Evolutionary conservation across 2,888 invertebrate genomes (phyloP).

Genomic region (Dendrolimus houi): DNA sequence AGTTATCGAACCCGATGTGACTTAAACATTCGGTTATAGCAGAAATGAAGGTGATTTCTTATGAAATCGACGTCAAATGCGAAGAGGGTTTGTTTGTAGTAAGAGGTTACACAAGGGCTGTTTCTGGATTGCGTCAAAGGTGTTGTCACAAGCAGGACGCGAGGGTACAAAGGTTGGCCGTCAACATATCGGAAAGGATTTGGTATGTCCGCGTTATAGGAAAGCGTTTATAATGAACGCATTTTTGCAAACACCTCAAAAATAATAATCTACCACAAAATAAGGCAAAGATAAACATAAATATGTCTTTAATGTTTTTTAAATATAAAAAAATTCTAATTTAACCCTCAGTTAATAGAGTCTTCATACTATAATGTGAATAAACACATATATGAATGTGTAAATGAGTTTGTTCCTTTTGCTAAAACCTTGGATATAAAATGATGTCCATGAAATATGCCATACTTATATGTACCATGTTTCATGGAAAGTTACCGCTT

Average conservation of each 20-base stretch:
- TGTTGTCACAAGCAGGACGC: conserved; percentile 60
- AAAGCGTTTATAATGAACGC: conserved; percentile 2
- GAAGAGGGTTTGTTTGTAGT: conserved; percentile 42
- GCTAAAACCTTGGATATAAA: no score
- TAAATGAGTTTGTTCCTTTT: no score
- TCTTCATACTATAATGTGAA: no score
- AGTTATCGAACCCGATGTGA: neutral
- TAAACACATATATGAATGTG: no score
- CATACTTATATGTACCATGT: no score
- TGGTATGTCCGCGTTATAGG: conserved; percentile 31
- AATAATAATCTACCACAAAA: no score
- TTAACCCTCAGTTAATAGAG: no score
- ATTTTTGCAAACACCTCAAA: neutral
- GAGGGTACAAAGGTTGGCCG: conserved; percentile 48
- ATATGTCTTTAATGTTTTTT: no score
- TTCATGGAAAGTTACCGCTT: no score
- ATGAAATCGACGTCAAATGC: conserved; percentile 39
- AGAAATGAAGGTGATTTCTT: conserved; percentile 23
- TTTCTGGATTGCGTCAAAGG: conserved; percentile 48
- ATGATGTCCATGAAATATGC: no score
- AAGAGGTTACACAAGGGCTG: conserved; percentile 55
- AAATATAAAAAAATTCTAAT: no score
- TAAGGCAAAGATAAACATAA: no score
- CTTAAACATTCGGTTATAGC: neutral
- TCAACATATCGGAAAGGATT: conserved; percentile 53